Conservation (phyloP, 2,113 vertebrate genomes). For the Fregata magnificens region DNA sequence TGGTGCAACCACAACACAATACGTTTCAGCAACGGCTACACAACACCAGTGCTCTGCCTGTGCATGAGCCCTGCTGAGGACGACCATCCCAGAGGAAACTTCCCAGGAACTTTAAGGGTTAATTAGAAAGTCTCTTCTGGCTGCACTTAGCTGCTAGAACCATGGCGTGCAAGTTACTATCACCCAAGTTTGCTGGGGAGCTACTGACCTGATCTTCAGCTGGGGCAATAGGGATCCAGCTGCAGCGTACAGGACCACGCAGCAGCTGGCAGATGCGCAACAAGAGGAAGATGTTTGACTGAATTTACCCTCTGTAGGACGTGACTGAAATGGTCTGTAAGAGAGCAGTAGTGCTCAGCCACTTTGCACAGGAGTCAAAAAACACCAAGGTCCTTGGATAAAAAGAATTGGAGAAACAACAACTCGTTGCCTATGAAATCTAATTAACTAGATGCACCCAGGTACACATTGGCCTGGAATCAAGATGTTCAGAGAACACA, state of each 20-base stretch:
- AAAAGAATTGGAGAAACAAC: background rate
- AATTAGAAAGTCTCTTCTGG: background rate
- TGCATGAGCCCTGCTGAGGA: background rate
- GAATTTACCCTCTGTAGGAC: background rate
- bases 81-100: background rate
- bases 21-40: accelerated
- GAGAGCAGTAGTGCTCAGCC: background rate
- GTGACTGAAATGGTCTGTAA: accelerated
- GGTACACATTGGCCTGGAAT: accelerated
- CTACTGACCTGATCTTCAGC: background rate
- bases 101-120: background rate
- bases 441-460: accelerated
- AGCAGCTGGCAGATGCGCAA: background rate
- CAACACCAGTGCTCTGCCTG: background rate
- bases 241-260: accelerated
- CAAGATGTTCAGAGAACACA: background rate
- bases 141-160: background rate
- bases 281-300: background rate
- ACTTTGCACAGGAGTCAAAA: background rate
- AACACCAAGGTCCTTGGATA: background rate
- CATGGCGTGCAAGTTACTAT: background rate
- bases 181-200: background rate
- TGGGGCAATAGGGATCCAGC: background rate
- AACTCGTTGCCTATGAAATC: background rate
- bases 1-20: accelerated